These are phyloP conservation scores for Rhegmatorhina hoffmannsi DNA, from an alignment of 2,113 vertebrate species.

Conservation along the genomic window DNA sequence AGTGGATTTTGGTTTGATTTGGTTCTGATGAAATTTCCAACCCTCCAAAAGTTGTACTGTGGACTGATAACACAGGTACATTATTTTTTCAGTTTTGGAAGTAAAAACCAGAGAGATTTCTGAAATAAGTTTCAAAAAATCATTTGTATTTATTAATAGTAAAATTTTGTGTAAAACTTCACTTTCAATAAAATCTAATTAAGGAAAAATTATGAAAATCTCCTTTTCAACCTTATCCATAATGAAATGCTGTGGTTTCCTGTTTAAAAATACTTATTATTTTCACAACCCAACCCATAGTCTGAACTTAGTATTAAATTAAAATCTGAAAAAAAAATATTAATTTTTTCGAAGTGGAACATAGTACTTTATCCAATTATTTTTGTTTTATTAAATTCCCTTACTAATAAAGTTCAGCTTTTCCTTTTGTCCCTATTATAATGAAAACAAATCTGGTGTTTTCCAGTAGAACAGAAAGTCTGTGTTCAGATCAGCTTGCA, in stretches of 20 bases:
- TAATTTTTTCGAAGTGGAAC: background rate
- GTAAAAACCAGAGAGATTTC: background rate
- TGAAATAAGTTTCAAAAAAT: background rate
- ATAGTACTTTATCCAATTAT: background rate
- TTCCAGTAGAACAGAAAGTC: background rate
- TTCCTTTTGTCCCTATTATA: background rate
- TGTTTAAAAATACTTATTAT: background rate
- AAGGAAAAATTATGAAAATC: background rate
- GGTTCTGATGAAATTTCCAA: background rate
- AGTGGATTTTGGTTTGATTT: background rate
- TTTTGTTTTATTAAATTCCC: background rate
- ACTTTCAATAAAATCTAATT: background rate
- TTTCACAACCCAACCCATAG: background rate
- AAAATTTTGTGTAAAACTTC: background rate
- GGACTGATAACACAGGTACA: background rate
- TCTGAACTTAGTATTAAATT: background rate
- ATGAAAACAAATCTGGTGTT: constrained; percentile 12
- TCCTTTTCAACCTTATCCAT: background rate
- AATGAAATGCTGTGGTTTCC: background rate
- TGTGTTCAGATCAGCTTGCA: background rate
- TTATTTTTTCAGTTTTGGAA: background rate
- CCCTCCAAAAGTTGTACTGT: background rate
- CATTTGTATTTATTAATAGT: background rate
- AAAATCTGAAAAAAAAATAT: background rate
- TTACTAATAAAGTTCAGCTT: background rate